These are phyloP conservation scores for Reinhardtius hippoglossoides DNA, from an alignment of 2,113 vertebrate species.

Conservation along the genomic window DNA sequence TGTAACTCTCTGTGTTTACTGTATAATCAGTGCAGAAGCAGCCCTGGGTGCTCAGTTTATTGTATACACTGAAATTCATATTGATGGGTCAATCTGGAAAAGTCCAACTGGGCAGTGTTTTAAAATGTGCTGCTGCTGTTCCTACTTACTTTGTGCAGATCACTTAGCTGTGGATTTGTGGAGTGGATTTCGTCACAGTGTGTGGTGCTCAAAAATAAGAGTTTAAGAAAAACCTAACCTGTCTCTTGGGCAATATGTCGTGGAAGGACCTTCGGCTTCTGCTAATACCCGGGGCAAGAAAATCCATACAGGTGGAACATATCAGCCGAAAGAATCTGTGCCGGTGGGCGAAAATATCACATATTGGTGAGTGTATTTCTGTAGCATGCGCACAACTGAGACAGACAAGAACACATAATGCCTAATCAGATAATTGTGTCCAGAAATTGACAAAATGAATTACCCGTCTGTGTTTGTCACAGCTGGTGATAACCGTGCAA, in stretches of 20 bases:
- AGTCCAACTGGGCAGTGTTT: slow-evolving; percentile 8
- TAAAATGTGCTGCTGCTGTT: slow-evolving; percentile 31
- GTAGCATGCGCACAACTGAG: not conserved
- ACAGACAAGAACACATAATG: slow-evolving; percentile 42
- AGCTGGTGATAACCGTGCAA: slow-evolving; percentile 48
- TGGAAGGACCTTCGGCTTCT: slow-evolving; percentile 31
- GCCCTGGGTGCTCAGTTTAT: slow-evolving; percentile 16
- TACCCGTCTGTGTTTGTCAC: slow-evolving; percentile 38
- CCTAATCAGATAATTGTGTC: slow-evolving; percentile 63
- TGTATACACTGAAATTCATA: slow-evolving; percentile 36
- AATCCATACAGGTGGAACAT: slow-evolving; percentile 55
- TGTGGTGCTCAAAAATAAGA: slow-evolving; percentile 22
- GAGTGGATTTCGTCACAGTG: slow-evolving; percentile 46
- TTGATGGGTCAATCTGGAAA: slow-evolving; percentile 35
- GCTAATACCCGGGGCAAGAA: slow-evolving; percentile 62
- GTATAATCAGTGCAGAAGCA: slow-evolving; percentile 49
- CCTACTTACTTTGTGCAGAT: slow-evolving; percentile 16
- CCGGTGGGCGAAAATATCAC: slow-evolving; percentile 53
- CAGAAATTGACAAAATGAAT: slow-evolving; percentile 50
- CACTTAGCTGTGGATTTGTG: slow-evolving; percentile 19
- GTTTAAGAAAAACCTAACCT: slow-evolving; percentile 65
- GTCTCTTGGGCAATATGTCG: slow-evolving; percentile 45
- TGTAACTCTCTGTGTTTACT: slow-evolving; percentile 15
- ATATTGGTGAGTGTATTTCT: slow-evolving; percentile 35
- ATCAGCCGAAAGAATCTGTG: slow-evolving; percentile 40